Base-by-base conservation (phyloP, 2,797 vertebrate species). In the Helostoma temminkii region DNA sequence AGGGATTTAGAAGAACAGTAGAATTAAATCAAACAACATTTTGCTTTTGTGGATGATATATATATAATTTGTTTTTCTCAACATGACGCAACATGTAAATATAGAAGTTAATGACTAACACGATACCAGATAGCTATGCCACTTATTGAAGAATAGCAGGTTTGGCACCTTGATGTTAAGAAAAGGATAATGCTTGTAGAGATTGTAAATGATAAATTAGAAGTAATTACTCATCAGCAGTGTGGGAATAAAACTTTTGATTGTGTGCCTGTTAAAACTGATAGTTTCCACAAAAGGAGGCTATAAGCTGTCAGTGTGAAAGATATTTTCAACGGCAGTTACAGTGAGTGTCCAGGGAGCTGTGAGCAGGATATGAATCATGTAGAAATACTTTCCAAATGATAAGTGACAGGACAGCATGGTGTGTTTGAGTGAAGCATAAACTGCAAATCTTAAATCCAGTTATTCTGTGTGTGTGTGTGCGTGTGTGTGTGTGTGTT, bases 371-470 rank as follows among this genome's bases (percentile, higher is more conserved):
- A 10, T 65, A 57, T 34, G 41, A 74, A 70, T 43, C 7, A n/a
- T 49, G 3, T 53, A 48, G 39, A 61, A 71, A 66, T 53, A 18
- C 57, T 36, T 63, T 19, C 10, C 12, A 74, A 55, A 82, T 69
- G 46, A 56, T 15, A 53, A 72, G 37, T 57, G 76, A 71, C 63
- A 43, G 43, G 34, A 66, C 57, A 63, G 47, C 3, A 21, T 42
- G 18, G 25, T 72, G 3, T 64, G 19, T 67, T 22, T 67, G 36
- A 63, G 36, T 49, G 24, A 56, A 60, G 55, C 73, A 55, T 28
- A 52, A 78, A 71, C 39, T 15, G 26, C 6, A 76, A 43, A 74
- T 78, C 41, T 45, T 66, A 37, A 53, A 63, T 81, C 28, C 26
- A 62, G 41, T 71, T 62, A 54, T 50, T 61, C 12, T 34, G 2